phyloP scores from a whole-genome alignment of 2,888 invertebrate genomes.

The Drosophila meridionalis region DNA sequence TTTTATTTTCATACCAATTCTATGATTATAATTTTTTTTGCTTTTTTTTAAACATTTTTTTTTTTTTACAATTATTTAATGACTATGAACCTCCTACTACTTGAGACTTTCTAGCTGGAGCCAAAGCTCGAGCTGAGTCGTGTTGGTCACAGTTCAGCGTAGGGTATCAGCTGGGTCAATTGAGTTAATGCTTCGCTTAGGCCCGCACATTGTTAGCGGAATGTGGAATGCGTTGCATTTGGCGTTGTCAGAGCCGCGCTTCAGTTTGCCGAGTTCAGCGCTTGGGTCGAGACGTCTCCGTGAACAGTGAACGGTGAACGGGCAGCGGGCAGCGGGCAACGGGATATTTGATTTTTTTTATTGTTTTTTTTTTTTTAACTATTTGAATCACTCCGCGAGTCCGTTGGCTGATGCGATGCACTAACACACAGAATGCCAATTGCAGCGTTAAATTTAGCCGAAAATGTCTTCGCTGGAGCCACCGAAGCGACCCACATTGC shows the following conservation, averaged over 20 bases:
- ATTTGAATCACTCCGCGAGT: neutral
- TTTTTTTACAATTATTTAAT: neutral
- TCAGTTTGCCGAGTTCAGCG: constrained; percentile 29
- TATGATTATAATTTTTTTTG: neutral
- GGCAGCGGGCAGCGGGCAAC: neutral
- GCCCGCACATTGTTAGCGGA: constrained; percentile 33
- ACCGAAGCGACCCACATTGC: constrained; percentile 47
- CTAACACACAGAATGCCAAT: constrained; percentile 59
- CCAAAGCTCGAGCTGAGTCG: neutral
- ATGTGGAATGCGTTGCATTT: constrained; percentile 12
- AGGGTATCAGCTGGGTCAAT: constrained; percentile 25
- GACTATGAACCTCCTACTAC: neutral
- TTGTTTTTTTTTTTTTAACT: neutral
- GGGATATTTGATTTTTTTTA: neutral
- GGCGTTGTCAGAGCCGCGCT: constrained; percentile 11
- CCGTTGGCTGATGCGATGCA: constrained; percentile 25
- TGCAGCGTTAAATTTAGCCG: constrained; percentile 59
- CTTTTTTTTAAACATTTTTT: neutral
- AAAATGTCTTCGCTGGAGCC: constrained; percentile 56
- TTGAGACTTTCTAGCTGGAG: neutral
- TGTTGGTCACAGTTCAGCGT: neutral
- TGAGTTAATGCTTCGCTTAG: constrained; percentile 36
- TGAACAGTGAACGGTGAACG: neutral
- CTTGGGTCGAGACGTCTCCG: constrained; percentile 60
- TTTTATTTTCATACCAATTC: neutral